Evolutionary conservation across 2,113 vertebrate species (phyloP), one percentile per base, ranked within the genome.

Genomic region (Spermophilus dauricus): DNA sequence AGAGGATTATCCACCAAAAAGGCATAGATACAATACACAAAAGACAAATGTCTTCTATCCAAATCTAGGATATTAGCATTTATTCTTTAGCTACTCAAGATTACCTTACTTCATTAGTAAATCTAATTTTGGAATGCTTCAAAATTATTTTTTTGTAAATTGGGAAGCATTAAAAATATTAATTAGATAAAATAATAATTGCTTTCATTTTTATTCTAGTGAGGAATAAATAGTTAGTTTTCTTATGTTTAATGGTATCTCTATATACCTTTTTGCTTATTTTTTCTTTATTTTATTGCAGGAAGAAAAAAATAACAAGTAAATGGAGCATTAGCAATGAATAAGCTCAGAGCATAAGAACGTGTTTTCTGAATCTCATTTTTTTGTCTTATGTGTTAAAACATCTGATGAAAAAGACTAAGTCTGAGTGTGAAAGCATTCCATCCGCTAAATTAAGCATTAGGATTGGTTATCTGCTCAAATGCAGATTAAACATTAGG

Each of bases 361-460:
- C 24, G 34, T 58, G 5, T 53, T 86, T 48, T 92, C 51, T 88
- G 30, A 51, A 69, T 20, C 14, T 84, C 76, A 77, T 37, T 63
- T 73, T 94, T 65, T 28, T 42, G 45, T 63, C 39, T 72, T 77
- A 65, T 26, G 45, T 77, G 67, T 94, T n/a, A 70, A 56, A 67
- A 72, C 58, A 58, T 83, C 22, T 88, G 77, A 77, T 70, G 39
- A 85, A 91, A 73, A 95, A 69, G 28, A 65, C 30, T 42, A 69
- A 83, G 51, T 18, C 6, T 82, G 37, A 89, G 4, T 42, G 82
- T 34, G 28, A 91, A 85, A 37, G 39, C 56, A 91, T 61, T 76
- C 77, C 69, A 16, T 76, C 56, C 26, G 67, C 22, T 89, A 92
- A 89, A 73, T 58, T 56, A 92, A 92, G 75, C n/a, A 65, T 86